Conservation (phyloP, 2,888 invertebrate genomes). For the Eudasyphora cyanicolor region DNA sequence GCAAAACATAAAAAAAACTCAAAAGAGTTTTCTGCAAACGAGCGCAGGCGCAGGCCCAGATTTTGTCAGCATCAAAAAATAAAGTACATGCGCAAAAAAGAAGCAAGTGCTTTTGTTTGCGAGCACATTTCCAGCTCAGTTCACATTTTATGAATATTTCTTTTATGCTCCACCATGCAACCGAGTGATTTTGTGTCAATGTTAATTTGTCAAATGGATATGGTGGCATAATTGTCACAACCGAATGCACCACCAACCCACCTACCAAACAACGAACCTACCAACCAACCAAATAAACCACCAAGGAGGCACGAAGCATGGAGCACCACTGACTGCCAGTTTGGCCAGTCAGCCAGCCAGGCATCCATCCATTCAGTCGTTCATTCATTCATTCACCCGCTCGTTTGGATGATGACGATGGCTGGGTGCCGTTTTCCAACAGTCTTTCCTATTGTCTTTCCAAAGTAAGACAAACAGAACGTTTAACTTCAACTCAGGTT, state of each 20-base stretch:
- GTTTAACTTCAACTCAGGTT: background rate
- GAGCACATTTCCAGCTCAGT: slow-evolving; percentile 23
- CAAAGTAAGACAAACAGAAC: slow-evolving; percentile 1
- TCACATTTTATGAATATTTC: slow-evolving; percentile 61
- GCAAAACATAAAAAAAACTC: background rate
- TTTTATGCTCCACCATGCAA: slow-evolving; percentile 51
- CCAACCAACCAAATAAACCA: too few species aligned
- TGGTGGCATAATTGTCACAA: slow-evolving; percentile 64
- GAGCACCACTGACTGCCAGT: background rate
- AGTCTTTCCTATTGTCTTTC: slow-evolving; percentile 20
- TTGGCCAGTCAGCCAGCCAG: background rate
- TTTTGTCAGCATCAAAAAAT: background rate
- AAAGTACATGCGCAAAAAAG: slow-evolving; percentile 29
- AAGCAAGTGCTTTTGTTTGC: slow-evolving; percentile 18
- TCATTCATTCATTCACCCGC: too few species aligned
- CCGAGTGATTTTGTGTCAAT: slow-evolving; percentile 76
- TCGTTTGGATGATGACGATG: too few species aligned
- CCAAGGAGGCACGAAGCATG: too few species aligned
- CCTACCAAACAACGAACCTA: too few species aligned
- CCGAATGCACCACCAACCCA: background rate
- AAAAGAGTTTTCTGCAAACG: background rate
- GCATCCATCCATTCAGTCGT: background rate
- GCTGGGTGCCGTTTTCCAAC: slow-evolving; percentile 15
- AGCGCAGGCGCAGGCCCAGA: background rate
- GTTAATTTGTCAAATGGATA: slow-evolving; percentile 71